A percentile compares a stretch with the other conserved stretches of the same genome.
Evolutionary conservation across 2,888 invertebrate genomes (phyloP).

Genomic region (Sinohyriopsis cumingii): DNA sequence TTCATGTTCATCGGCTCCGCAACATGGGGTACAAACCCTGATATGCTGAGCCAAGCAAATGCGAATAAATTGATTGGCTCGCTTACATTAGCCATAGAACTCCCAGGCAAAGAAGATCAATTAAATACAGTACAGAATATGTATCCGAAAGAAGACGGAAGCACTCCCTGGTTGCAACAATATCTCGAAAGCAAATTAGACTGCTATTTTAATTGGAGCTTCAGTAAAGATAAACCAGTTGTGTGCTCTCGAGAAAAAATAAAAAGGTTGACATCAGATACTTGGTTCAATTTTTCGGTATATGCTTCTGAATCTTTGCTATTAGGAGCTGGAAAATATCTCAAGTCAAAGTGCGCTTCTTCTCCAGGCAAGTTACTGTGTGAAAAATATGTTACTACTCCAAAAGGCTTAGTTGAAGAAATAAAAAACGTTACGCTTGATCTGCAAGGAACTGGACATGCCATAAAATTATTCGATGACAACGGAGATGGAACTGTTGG

Average conservation of each 20-base stretch:
- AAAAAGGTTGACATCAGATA: slow-evolving; percentile 4
- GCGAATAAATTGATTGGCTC: slow-evolving; percentile 10
- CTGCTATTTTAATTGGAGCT: slow-evolving; percentile 14
- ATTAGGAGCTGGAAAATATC: slow-evolving; percentile 11
- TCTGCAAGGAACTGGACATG: slow-evolving; percentile 3
- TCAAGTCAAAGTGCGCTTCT: slow-evolving; percentile 12
- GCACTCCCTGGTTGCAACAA: slow-evolving; percentile 14
- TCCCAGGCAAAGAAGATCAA: slow-evolving; percentile 3
- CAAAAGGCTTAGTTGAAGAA: not conserved
- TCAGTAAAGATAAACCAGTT: slow-evolving; percentile 5
- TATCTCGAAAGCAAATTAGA: slow-evolving; percentile 6
- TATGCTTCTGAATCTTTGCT: slow-evolving; percentile 13
- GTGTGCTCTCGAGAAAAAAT: no score
- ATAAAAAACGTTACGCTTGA: slow-evolving; percentile 5
- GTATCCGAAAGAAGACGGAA: not conserved
- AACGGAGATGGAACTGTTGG: slow-evolving; percentile 27
- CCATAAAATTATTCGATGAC: slow-evolving; percentile 9
- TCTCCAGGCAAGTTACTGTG: slow-evolving; percentile 4
- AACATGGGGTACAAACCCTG: slow-evolving; percentile 13
- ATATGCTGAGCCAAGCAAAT: not conserved
- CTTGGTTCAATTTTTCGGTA: slow-evolving; percentile 16
- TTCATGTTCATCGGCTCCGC: slow-evolving; percentile 26
- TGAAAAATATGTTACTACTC: slow-evolving; percentile 1
- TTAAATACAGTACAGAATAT: not conserved
- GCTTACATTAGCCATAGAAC: slow-evolving; percentile 10